Evolutionary conservation across 2,888 invertebrate species (phyloP), one percentile per base, ranked within the genome.

Genomic region (Limnephilus rhombicus): DNA sequence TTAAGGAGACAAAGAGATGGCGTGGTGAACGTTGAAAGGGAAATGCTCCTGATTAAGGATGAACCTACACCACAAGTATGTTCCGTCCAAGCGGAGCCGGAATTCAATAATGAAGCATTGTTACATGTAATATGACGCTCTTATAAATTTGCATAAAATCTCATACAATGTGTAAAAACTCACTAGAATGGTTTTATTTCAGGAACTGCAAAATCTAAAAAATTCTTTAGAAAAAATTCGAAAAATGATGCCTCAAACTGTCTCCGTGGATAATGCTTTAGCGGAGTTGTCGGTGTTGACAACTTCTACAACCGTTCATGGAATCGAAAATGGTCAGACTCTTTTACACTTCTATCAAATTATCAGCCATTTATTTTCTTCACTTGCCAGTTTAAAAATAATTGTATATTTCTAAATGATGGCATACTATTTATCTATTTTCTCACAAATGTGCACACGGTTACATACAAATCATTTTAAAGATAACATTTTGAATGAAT

Each of bases 241-340:
- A 45, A 92, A 96, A 92, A 96, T 96, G 93, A 96, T 97, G 95
- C 97, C 97, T 0, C 97, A 97, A 94, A 96, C 96, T 95, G 95
- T 97, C 31, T 97, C 97, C 68, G 97, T 97, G 91, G 97, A 97
- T 94, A 96, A 96, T 92, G 96, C 96, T 34, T 94, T 97, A 41
- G 95, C 97, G 93, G 96, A 96, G 94, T 95, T 97, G 94, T 96
- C 97, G 13, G 4, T 82, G 13, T 68, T 89, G 80, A 68, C 68
- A 68, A 68, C 24, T 24, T 68, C 68, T 24, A 2, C 24, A 68
- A 68, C 68, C 68, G 2, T 9, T n/a, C 1, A 24, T n/a, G 68
- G 24, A 68, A 68, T 24, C 68, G n/a, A 68, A 9, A 24, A 68
- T n/a, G 68, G 68, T 68, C 9, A 68, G 68, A n/a, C 68, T 68